A percentile compares a stretch with the other conserved stretches of the same genome.
Conservation (phyloP, 1,140 invertebrate species). For the Trinorchestia longiramus region DNA sequence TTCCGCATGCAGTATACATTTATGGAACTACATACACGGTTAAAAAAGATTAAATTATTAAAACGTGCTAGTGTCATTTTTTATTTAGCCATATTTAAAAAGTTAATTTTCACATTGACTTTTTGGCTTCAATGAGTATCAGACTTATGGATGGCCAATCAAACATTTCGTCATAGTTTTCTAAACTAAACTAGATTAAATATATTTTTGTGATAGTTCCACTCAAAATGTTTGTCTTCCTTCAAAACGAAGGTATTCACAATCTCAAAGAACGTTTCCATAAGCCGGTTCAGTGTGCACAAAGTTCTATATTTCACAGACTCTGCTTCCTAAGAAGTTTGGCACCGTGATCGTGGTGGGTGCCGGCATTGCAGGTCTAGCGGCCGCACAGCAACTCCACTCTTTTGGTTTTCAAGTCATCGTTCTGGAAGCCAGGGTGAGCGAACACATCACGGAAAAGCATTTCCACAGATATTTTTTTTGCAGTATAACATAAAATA, state of each 20-base stretch:
- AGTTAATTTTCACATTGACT: no score
- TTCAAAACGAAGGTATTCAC: not conserved
- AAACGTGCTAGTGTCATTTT: no score
- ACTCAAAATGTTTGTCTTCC: not conserved
- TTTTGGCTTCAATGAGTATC: no score
- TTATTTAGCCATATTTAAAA: no score
- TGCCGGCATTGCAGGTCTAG: constrained; percentile 92
- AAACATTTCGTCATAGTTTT: not conserved
- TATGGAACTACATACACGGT: not conserved
- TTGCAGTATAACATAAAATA: no score
- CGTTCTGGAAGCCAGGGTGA: constrained; percentile 90
- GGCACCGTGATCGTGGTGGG: constrained; percentile 67
- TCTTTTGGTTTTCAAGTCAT: constrained; percentile 97
- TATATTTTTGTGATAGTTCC: not conserved
- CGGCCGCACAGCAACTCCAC: constrained; percentile 92
- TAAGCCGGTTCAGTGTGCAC: no score
- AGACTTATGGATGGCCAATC: no score
- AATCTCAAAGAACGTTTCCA: not conserved
- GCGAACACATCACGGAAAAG: constrained; percentile 59
- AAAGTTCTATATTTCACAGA: constrained; percentile 11
- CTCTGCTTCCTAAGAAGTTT: constrained; percentile 64
- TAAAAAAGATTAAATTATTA: not conserved
- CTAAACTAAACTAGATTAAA: not conserved
- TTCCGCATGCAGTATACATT: not conserved
- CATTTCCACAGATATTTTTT: not conserved